Evolutionary conservation across 2,888 invertebrate species (phyloP).

Genomic region (Hirudinaria manillensis): DNA sequence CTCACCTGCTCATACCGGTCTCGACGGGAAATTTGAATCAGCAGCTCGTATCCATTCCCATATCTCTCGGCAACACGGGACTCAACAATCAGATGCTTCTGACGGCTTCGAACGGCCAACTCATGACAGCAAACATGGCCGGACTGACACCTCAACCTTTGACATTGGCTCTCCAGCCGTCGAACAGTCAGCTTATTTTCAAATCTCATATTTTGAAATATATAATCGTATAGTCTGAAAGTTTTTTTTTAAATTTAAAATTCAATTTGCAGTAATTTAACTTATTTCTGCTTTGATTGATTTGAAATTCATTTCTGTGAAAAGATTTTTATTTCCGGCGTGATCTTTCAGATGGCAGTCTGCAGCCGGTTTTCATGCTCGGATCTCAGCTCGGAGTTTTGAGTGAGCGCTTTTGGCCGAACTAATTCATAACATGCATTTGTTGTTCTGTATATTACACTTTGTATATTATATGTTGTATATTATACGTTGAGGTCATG

Average conservation of each 20-base stretch:
- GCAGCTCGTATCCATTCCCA: constrained; percentile 89
- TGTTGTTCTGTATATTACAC: background rate
- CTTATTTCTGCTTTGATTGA: background rate
- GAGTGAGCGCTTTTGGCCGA: background rate
- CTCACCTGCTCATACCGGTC: constrained; percentile 84
- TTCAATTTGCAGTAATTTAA: background rate
- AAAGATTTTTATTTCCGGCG: background rate
- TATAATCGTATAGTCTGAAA: too few relatives aligned
- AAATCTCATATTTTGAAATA: background rate
- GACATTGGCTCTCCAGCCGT: constrained; percentile 12
- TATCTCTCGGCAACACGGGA: constrained; percentile 57
- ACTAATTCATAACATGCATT: too few relatives aligned
- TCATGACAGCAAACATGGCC: constrained; percentile 70
- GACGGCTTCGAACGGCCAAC: constrained; percentile 76
- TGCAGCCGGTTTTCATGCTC: constrained; percentile 24
- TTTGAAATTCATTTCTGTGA: background rate
- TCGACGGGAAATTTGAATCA: constrained; percentile 91
- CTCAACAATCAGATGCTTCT: constrained; percentile 59
- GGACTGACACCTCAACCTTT: constrained; percentile 15
- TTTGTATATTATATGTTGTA: background rate
- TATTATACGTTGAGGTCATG: too few relatives aligned
- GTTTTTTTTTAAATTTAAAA: background rate
- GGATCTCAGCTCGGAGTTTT: constrained; percentile 25
- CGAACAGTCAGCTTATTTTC: constrained; percentile 9
- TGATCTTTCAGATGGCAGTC: background rate